These are phyloP conservation scores for Darevskia nairensis DNA, from an alignment of 2,797 vertebrate genomes.

Conservation along the genomic window DNA sequence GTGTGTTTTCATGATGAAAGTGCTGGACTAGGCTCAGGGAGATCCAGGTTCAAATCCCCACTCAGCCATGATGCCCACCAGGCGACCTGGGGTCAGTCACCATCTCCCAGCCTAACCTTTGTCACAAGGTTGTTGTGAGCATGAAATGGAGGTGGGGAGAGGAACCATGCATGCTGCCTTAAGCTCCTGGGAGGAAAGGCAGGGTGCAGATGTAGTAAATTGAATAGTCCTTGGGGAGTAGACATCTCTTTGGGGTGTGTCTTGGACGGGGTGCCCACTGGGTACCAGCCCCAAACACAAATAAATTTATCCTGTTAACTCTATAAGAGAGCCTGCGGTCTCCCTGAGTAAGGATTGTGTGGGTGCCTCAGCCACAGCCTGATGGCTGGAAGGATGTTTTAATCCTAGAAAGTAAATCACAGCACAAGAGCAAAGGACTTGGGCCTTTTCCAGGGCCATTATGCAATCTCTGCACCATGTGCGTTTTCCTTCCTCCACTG, in stretches of 20 bases:
- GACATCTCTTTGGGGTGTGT: neutral
- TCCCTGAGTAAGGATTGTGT: too few species aligned
- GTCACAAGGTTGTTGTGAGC: too few species aligned
- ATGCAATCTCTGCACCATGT: constrained; percentile 43
- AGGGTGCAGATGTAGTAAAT: neutral
- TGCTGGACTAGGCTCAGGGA: too few species aligned
- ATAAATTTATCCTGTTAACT: neutral
- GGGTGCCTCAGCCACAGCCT: neutral
- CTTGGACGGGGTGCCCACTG: neutral
- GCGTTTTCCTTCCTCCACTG: constrained; percentile 36
- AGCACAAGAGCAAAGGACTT: constrained; percentile 27
- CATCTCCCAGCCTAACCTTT: too few species aligned
- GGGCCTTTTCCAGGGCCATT: constrained; percentile 49
- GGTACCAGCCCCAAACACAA: neutral
- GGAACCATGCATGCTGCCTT: too few species aligned
- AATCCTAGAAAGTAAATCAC: constrained; percentile 57
- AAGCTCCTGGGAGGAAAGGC: too few species aligned
- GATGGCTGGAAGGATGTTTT: constrained; percentile 2
- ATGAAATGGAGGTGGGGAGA: too few species aligned
- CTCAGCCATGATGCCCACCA: too few species aligned
- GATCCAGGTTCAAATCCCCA: too few species aligned
- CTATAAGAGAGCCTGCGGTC: too few species aligned
- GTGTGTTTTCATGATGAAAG: too few species aligned
- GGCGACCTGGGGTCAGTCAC: too few species aligned
- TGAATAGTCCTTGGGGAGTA: neutral